Base-by-base conservation (phyloP, 2,797 vertebrate genomes). In the Tolypeutes matacus region DNA sequence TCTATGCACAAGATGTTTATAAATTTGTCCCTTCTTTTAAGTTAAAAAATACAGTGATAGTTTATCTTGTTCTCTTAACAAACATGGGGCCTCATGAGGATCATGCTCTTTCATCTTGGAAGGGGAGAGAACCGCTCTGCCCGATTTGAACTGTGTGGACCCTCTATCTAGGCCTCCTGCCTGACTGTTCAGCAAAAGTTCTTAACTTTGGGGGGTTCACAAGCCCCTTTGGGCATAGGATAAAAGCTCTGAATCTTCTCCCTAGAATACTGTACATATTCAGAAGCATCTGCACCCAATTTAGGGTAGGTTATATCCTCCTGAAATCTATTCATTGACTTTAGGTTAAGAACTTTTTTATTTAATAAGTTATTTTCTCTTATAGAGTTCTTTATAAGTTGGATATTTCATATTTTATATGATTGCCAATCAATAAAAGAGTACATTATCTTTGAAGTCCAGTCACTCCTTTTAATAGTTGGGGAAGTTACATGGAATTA, bases 81-180 rank as follows among this genome's bases (percentile, higher is more conserved):
- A 94, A 93, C 10, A 83, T 8, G 51, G 95, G n/a, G 70, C 91
- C 58, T 91, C 72, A 53, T 46, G 13, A 70, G 80, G 13, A 76
- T 62, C 34, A 70, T 27, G 42, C 8, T 65, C 72, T 80, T 92
- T 82, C 36, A 76, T 12, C 56, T 72, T 18, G 49, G 49, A 39
- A 58, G 7, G 20, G 27, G 62, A 70, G 34, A 90, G 65, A 49
- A 18, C 21, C n/a, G 62, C 88, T 53, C 60, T 31, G 29, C 3
- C 56, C 25, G 31, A 56, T 53, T 18, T 88, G 34, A 95, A 64
- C 9, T 56, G 23, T 87, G 14, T 69, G 73, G 77, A 78, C 34
- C n/a, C 86, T 3, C 18, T 73, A n/a, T 82, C 78, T 67, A 64
- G 56, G 21, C 81, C 39, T 56, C 2, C n/a, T 80, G 34, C 10